Evolutionary conservation across 2,797 vertebrate genomes (phyloP).

Genomic region (Phaenicophaeus curvirostris): DNA sequence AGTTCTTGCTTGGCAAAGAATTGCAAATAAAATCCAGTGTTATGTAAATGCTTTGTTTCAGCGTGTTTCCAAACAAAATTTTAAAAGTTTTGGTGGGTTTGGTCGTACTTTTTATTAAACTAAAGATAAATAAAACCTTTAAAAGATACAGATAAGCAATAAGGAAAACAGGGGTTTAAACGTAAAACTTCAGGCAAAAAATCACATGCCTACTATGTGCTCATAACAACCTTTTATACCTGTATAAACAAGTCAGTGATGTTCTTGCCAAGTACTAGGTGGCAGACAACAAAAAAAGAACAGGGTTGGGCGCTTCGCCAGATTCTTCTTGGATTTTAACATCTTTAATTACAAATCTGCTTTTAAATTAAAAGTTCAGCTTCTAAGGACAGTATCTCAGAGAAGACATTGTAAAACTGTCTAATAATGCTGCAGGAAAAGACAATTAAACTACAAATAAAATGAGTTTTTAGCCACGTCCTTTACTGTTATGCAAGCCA

Average conservation of each 20-base stretch:
- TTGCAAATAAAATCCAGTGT: neutral
- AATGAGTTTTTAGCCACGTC: conserved; percentile 47
- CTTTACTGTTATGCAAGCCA: neutral
- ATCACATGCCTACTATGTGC: neutral
- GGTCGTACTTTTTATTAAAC: neutral
- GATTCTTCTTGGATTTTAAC: conserved; percentile 19
- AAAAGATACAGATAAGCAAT: neutral
- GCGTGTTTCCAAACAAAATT: neutral
- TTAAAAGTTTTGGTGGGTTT: neutral
- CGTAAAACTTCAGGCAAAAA: neutral
- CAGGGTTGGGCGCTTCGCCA: neutral
- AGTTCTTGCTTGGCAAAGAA: neutral
- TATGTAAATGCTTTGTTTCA: neutral
- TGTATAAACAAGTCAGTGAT: conserved; percentile 27
- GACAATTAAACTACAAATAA: conserved; percentile 52
- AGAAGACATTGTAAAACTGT: conserved; percentile 14
- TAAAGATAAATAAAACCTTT: neutral
- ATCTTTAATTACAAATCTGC: conserved; percentile 29
- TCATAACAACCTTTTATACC: neutral
- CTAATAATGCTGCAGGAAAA: neutral
- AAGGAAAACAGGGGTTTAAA: neutral
- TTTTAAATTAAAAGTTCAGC: neutral
- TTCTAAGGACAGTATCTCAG: conserved; percentile 14
- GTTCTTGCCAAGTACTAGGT: neutral
- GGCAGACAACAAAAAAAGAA: conserved; percentile 24